phyloP scores from a whole-genome alignment of 2,113 vertebrate species.

The Indri indri region DNA sequence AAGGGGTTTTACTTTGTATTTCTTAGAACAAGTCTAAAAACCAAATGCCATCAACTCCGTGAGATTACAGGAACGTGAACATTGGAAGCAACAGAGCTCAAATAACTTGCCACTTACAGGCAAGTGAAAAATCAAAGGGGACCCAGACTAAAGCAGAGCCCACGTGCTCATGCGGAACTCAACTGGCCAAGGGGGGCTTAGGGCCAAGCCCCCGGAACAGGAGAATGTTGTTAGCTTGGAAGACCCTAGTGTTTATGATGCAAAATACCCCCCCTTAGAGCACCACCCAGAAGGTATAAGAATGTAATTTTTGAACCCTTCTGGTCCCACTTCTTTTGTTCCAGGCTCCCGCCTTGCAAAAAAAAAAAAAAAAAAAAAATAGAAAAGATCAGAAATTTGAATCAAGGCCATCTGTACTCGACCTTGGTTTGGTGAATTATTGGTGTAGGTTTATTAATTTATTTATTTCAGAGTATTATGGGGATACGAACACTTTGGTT shows the following conservation, averaged over 20 bases:
- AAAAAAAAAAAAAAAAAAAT: too few species aligned
- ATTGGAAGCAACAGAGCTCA: neutral
- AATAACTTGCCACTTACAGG: neutral
- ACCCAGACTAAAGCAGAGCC: neutral
- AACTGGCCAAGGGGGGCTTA: neutral
- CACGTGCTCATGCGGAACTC: neutral
- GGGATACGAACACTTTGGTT: too few species aligned
- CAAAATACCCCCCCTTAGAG: neutral
- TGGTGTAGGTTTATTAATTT: neutral
- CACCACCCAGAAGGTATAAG: neutral
- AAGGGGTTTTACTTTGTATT: conserved; percentile 9
- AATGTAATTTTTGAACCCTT: neutral
- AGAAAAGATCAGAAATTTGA: neutral
- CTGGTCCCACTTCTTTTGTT: neutral
- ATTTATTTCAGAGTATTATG: too few species aligned
- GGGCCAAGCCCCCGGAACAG: neutral
- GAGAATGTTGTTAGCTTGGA: neutral
- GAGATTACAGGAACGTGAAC: neutral
- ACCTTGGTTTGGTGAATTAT: neutral
- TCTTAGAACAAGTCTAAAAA: conserved; percentile 29
- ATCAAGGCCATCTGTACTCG: neutral
- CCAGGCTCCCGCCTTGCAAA: neutral
- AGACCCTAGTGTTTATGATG: neutral
- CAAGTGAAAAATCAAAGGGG: neutral
- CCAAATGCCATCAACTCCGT: neutral